These are phyloP conservation scores for Clarias pachynema DNA, from an alignment of 2,797 vertebrate species.

Conservation along the genomic window DNA sequence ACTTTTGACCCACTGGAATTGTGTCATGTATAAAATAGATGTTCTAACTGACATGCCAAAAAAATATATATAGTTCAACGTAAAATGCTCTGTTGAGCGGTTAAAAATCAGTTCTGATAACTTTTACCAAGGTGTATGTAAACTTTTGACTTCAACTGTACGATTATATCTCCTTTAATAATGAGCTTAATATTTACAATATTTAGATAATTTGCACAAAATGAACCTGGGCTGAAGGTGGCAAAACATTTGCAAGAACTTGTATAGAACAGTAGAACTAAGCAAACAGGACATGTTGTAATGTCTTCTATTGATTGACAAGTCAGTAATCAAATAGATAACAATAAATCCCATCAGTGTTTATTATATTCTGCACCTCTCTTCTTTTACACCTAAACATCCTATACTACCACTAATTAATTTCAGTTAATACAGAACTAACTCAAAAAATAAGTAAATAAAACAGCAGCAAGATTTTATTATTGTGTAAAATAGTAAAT, in stretches of 20 bases:
- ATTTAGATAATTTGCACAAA: background rate
- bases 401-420: background rate
- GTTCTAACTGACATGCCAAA: too few species aligned
- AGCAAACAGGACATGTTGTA: background rate
- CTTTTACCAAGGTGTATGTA: too few species aligned
- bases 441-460: background rate
- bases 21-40: too few species aligned
- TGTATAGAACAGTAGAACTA: background rate
- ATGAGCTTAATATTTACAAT: background rate
- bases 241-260: too few species aligned
- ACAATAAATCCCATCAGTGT: background rate
- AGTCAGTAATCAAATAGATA: background rate
- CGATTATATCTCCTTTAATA: background rate
- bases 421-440: background rate
- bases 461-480: background rate
- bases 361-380: background rate
- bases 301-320: background rate
- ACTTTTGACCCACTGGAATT: too few species aligned
- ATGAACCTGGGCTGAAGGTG: background rate
- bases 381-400: background rate
- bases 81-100: too few species aligned
- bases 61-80: too few species aligned
- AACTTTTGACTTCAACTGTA: too few species aligned
- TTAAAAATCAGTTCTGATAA: too few species aligned
- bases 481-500: background rate